These are phyloP conservation scores for Platanista minor DNA, from an alignment of 2,113 vertebrate species.

Conservation along the genomic window DNA sequence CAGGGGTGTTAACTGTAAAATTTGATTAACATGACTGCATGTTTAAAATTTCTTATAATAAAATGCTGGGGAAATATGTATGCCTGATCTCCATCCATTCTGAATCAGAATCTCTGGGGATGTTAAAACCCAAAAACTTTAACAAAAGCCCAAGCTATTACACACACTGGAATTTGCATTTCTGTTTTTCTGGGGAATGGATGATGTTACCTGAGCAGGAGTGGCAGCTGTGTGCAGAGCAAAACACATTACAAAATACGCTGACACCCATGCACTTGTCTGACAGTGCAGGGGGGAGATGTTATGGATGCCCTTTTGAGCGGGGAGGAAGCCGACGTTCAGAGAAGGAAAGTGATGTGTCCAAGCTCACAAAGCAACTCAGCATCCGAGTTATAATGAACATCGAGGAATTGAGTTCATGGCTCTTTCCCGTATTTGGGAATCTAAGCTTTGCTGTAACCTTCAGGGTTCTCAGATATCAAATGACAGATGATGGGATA, in stretches of 20 bases:
- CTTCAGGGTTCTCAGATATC: not conserved
- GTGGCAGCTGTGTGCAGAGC: accelerated
- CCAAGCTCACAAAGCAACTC: accelerated
- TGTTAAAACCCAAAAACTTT: not conserved
- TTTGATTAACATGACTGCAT: not conserved
- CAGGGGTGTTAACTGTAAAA: not conserved
- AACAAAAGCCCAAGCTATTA: not conserved
- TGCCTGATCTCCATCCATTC: not conserved
- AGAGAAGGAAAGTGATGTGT: not conserved
- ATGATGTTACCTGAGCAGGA: not conserved
- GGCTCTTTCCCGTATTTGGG: not conserved
- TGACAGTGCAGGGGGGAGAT: not conserved
- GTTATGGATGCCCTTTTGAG: accelerated
- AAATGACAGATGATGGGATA: no score
- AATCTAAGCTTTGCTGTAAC: accelerated
- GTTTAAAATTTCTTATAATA: not conserved
- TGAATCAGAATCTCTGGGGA: not conserved
- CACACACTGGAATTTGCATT: not conserved
- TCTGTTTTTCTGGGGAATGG: not conserved
- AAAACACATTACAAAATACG: accelerated
- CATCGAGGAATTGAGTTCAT: accelerated
- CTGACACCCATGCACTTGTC: accelerated
- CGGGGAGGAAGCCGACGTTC: not conserved
- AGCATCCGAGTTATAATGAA: not conserved
- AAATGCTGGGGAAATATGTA: not conserved